These are phyloP conservation scores for Ornithoptera alexandrae DNA, from an alignment of 2,888 invertebrate species.

Conservation along the genomic window DNA sequence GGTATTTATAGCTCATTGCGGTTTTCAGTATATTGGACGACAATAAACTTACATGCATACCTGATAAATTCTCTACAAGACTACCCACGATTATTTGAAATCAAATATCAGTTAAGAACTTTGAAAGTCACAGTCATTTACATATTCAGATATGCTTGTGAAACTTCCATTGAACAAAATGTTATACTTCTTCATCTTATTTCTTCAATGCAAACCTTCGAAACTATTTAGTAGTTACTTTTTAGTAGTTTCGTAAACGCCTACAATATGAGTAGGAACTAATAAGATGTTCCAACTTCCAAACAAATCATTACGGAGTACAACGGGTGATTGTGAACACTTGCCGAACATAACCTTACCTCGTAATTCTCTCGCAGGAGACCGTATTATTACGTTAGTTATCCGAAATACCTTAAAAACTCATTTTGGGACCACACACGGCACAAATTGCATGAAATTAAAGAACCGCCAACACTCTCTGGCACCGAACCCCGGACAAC, in stretches of 20 bases:
- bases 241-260: neutral
- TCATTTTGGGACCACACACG: slow-evolving; percentile 34
- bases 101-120: neutral
- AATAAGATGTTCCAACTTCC: slow-evolving; percentile 2
- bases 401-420: slow-evolving; percentile 23
- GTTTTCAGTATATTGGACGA: neutral
- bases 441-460: slow-evolving; percentile 36
- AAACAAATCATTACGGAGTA: neutral
- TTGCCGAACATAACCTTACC: slow-evolving; percentile 22
- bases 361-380: slow-evolving; percentile 17
- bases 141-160: neutral
- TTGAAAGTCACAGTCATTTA: neutral
- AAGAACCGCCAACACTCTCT: slow-evolving; percentile 17
- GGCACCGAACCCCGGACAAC: neutral
- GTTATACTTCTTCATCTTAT: no score
- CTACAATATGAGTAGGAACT: neutral
- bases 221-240: no score
- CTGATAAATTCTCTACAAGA: neutral
- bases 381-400: slow-evolving; percentile 27
- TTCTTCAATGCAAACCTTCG: no score
- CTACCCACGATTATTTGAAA: neutral
- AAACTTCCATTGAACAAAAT: no score
- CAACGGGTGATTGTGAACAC: neutral
- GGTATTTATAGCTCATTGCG: neutral
- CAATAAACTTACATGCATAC: neutral